Conservation (phyloP, 2,888 invertebrate species). For the Stenoptilia bipunctidactyla region DNA sequence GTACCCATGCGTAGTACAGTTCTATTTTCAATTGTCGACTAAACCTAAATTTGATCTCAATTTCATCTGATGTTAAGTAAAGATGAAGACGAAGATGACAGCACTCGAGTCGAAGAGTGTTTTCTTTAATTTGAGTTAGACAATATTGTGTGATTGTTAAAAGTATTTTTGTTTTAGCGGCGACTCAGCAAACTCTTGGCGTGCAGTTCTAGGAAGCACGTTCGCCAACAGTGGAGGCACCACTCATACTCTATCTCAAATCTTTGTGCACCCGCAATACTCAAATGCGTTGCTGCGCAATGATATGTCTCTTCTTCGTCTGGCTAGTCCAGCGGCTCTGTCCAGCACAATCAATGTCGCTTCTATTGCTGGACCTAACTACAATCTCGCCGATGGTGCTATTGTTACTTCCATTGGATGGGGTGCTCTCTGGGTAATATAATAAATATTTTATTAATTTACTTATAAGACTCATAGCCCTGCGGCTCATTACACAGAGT, state of each 20-base stretch:
- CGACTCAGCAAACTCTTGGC: slow-evolving; percentile 25
- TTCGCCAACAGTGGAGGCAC: slow-evolving; percentile 22
- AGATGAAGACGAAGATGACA: too few relatives aligned
- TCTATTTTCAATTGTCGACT: not conserved
- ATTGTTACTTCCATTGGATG: slow-evolving; percentile 27
- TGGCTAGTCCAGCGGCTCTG: slow-evolving; percentile 18
- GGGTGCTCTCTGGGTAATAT: slow-evolving; percentile 27
- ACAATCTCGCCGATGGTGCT: slow-evolving; percentile 19
- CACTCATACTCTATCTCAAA: slow-evolving; percentile 14
- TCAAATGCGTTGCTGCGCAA: slow-evolving; percentile 15
- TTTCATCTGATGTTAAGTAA: too few relatives aligned
- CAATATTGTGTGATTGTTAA: too few relatives aligned
- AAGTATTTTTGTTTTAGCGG: slow-evolving; percentile 22
- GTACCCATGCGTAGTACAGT: not conserved
- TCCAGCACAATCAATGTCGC: slow-evolving; percentile 19
- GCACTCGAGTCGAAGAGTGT: too few relatives aligned
- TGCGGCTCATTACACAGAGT: too few relatives aligned
- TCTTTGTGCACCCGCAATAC: slow-evolving; percentile 25
- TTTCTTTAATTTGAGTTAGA: too few relatives aligned
- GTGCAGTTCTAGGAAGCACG: slow-evolving; percentile 26
- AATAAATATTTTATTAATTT: too few relatives aligned
- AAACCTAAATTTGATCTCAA: too few relatives aligned
- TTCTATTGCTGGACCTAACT: slow-evolving; percentile 23
- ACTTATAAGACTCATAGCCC: too few relatives aligned
- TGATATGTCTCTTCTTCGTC: slow-evolving; percentile 33